A percentile compares a stretch with the other conserved stretches of the same genome.
Evolutionary conservation across 2,113 vertebrate species (phyloP).

Genomic region (Plectropomus leopardus): DNA sequence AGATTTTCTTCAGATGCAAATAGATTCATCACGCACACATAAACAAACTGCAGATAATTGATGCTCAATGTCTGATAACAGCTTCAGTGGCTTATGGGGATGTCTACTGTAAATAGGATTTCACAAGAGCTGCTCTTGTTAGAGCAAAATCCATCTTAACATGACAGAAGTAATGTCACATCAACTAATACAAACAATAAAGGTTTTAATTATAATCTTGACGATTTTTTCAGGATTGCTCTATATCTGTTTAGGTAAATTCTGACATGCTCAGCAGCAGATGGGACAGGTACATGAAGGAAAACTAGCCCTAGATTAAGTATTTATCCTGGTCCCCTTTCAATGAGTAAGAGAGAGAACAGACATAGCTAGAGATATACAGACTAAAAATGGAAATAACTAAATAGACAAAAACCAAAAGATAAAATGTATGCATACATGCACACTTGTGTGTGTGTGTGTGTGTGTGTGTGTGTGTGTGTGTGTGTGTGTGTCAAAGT

Average conservation of each 20-base stretch:
- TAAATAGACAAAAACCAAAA: conserved; percentile 29
- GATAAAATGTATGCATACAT: not conserved
- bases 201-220: not conserved
- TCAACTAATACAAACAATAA: not conserved
- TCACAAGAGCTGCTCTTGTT: not conserved
- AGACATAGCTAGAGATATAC: not conserved
- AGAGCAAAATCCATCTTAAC: not conserved
- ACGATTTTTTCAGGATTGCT: not conserved
- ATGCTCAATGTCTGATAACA: not conserved
- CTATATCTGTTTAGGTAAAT: not conserved
- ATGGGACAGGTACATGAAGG: not conserved
- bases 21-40: not conserved
- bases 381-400: conserved; percentile 17
- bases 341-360: not conserved
- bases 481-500: not conserved
- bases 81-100: not conserved
- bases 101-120: not conserved
- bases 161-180: not conserved
- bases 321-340: not conserved
- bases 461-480: conserved; percentile 5
- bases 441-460: not conserved
- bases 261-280: conserved; percentile 3
- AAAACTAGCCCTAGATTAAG: not conserved
- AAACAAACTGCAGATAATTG: not conserved
- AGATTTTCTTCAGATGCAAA: not conserved